phyloP scores from a whole-genome alignment of 2,113 vertebrate genomes.

The Speoplatyrhinus poulsoni region DNA sequence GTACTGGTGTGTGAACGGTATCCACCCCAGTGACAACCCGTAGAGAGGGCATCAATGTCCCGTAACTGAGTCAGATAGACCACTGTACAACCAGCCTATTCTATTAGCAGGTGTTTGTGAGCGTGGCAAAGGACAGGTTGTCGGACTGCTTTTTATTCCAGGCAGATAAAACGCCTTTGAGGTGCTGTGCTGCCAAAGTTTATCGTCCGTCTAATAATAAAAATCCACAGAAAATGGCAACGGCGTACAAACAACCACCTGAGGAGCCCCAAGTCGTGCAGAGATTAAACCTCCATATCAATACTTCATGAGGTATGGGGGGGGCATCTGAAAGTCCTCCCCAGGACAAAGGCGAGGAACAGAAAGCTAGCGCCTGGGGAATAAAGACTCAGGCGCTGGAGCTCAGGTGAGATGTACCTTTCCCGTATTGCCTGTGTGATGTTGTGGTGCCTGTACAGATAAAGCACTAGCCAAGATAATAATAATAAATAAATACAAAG shows the following conservation, averaged over 20 bases:
- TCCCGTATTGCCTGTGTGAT: neutral
- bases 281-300: slow-evolving; percentile 16
- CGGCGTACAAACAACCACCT: slow-evolving; percentile 4
- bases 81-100: neutral
- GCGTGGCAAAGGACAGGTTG: neutral
- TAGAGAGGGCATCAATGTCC: too few species aligned
- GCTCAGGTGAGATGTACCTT: neutral
- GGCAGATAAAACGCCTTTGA: neutral
- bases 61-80: neutral
- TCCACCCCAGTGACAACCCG: too few species aligned
- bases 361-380: slow-evolving; percentile 2
- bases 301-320: slow-evolving; percentile 29
- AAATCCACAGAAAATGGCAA: slow-evolving; percentile 1
- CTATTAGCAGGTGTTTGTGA: neutral
- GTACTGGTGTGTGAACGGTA: too few species aligned
- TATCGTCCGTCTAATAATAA: slow-evolving; percentile 1
- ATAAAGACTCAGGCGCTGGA: slow-evolving; percentile 9
- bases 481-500: too few species aligned
- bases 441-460: neutral
- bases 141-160: neutral
- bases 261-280: neutral
- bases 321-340: neutral
- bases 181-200: neutral
- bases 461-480: too few species aligned
- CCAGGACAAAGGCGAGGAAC: slow-evolving; percentile 7